Base-by-base conservation (phyloP, 2,797 vertebrate genomes). In the Parambassis ranga region DNA sequence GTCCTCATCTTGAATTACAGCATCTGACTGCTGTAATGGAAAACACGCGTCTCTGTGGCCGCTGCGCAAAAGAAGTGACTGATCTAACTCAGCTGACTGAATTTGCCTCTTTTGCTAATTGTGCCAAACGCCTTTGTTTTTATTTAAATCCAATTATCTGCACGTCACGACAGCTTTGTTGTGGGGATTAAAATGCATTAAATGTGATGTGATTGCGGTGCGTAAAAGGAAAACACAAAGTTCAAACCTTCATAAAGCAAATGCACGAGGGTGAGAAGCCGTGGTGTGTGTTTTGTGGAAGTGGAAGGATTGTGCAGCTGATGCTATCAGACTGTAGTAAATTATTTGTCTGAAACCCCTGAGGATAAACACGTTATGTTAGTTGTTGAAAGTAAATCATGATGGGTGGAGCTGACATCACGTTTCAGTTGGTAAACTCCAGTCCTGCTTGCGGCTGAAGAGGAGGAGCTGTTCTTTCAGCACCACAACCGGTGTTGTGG, bases 391-490 rank as follows among this genome's bases (percentile, higher is more conserved):
- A 22, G 31, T n/a, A 24, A 20, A 24, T n/a, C 18, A 18, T 23
- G 39, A 46, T 28, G 9, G 38, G 57, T 0, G 2, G 3, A 6
- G 7, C 47, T 19, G 56, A 38, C 26, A 51, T 47, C 52, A 55
- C 43, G 23, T 19, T 6, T 28, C 19, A 10, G 49, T 15, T 8
- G 33, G 43, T 66, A 22, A 48, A 55, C 59, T 63, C 55, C 33
- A 8, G 7, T 11, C 26, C 19, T 18, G 41, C 11, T 37, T 31
- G 56, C 52, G 23, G 65, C 52, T 39, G 36, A 35, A 32, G 38
- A 33, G 26, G 31, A 53, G 79, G 87, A 86, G 81, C 89, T 92
- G 88, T 92, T 78, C 87, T 13, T 84, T 89, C 90, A 92, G 91
- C 81, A 92, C 91, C 86, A 82, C 59, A 7, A 3, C 43, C n/a